These are phyloP conservation scores for Agonopterix subpropinquella DNA, from an alignment of 2,888 invertebrate species.

Conservation along the genomic window DNA sequence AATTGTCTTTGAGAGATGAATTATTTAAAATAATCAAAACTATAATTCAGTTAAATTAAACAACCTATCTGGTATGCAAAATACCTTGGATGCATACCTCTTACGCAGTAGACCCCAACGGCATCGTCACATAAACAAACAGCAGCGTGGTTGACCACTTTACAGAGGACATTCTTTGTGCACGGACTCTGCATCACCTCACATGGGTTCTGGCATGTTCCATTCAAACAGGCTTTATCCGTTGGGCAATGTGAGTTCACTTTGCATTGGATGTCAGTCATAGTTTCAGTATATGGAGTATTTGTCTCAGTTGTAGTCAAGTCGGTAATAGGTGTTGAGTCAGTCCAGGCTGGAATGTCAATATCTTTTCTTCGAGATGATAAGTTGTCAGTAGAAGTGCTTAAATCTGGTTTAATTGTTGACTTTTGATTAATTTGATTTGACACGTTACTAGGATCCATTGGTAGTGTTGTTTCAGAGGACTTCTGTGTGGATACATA, in stretches of 20 bases:
- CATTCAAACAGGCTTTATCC: slow-evolving; percentile 78
- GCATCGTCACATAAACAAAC: slow-evolving; percentile 78
- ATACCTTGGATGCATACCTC: slow-evolving; percentile 73
- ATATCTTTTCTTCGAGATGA: slow-evolving; percentile 60
- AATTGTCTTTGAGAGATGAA: not conserved
- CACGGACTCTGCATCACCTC: slow-evolving; percentile 63
- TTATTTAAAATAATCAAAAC: not conserved
- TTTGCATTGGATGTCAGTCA: slow-evolving; percentile 68
- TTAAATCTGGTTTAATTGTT: slow-evolving; percentile 26
- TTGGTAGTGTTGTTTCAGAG: too few relatives aligned
- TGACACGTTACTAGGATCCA: not conserved
- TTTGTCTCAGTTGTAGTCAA: slow-evolving; percentile 52
- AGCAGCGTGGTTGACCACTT: slow-evolving; percentile 77
- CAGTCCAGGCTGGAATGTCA: slow-evolving; percentile 66
- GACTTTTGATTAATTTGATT: slow-evolving; percentile 10
- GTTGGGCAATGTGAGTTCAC: slow-evolving; percentile 78
- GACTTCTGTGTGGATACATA: too few relatives aligned
- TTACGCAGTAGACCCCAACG: slow-evolving; percentile 75
- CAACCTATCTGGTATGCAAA: slow-evolving; percentile 24
- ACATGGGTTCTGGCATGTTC: slow-evolving; percentile 80
- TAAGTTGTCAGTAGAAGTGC: slow-evolving; percentile 56
- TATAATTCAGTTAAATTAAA: not conserved
- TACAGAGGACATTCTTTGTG: slow-evolving; percentile 77
- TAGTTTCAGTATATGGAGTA: slow-evolving; percentile 11
- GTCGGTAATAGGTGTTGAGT: slow-evolving; percentile 50